Percentiles rank a stretch among this genome's conserved stretches.
These are phyloP conservation scores for Puntigrus tetrazona DNA, from an alignment of 2,113 vertebrate genomes.

Conservation along the genomic window DNA sequence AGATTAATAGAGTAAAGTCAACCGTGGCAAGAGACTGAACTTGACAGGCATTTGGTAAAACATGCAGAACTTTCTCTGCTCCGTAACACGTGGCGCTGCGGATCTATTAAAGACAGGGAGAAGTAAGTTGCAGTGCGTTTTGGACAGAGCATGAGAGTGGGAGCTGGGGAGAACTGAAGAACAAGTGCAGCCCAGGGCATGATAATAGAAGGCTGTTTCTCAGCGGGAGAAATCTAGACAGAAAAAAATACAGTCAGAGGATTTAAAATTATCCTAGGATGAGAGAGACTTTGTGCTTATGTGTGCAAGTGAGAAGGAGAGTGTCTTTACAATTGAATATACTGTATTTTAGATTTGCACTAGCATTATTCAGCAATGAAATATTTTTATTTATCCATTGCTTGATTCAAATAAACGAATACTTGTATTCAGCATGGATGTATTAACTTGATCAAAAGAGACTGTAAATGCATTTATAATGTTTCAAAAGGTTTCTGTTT, in stretches of 20 bases:
- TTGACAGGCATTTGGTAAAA: background rate
- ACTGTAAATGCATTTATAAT: background rate
- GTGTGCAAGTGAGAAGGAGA: background rate
- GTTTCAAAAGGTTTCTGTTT: background rate
- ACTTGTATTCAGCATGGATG: background rate
- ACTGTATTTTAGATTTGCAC: background rate
- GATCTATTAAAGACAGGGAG: background rate
- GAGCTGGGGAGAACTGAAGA: background rate
- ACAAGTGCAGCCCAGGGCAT: slow-evolving; percentile 21
- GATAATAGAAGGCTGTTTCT: slow-evolving; percentile 32
- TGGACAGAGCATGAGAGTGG: background rate
- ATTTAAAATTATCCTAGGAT: slow-evolving; percentile 16
- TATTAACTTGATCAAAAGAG: background rate
- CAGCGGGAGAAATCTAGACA: slow-evolving; percentile 35
- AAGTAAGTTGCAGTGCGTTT: background rate
- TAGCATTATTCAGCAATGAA: background rate
- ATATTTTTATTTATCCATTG: background rate
- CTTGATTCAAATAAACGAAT: background rate
- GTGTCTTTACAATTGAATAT: background rate
- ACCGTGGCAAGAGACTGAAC: background rate
- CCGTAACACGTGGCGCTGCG: background rate
- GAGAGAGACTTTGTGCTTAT: background rate
- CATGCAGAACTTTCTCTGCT: background rate
- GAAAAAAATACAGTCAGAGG: slow-evolving; percentile 17
- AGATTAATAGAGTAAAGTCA: background rate